phyloP scores from a whole-genome alignment of 2,888 invertebrate species.

The Andricus curvator region DNA sequence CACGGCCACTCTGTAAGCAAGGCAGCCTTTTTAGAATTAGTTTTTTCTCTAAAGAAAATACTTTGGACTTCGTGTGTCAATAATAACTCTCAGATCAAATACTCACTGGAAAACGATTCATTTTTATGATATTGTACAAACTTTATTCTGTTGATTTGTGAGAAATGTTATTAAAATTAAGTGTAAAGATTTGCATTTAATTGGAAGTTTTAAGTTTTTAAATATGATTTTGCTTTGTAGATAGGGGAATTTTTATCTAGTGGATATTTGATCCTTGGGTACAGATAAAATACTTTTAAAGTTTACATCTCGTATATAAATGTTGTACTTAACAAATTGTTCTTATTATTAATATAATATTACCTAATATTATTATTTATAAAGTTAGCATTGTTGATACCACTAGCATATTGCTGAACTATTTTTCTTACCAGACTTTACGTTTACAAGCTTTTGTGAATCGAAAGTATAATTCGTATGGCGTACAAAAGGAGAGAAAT shows the following conservation, averaged over 20 bases:
- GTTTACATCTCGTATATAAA: conserved; percentile 28
- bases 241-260: conserved; percentile 7
- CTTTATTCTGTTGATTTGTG: neutral
- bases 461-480: neutral
- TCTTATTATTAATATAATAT: conserved; percentile 36
- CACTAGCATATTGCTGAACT: conserved; percentile 35
- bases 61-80: conserved; percentile 15
- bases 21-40: neutral
- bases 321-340: conserved; percentile 53
- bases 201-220: neutral
- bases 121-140: conserved; percentile 4
- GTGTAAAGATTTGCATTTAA: neutral
- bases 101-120: conserved; percentile 3
- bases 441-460: conserved; percentile 30
- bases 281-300: conserved; percentile 37
- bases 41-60: neutral
- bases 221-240: conserved; percentile 1
- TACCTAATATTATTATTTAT: conserved; percentile 38
- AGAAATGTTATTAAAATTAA: neutral
- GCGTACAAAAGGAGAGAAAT: conserved; percentile 5
- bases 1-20: neutral
- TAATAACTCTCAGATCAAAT: conserved; percentile 19
- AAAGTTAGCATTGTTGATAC: conserved; percentile 23
- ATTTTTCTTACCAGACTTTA: conserved; percentile 39
- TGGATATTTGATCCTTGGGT: conserved; percentile 19